A percentile compares a stretch with the other conserved stretches of the same genome.
phyloP scores from a whole-genome alignment of 1,140 invertebrate genomes.

The Anoplophora glabripennis region DNA sequence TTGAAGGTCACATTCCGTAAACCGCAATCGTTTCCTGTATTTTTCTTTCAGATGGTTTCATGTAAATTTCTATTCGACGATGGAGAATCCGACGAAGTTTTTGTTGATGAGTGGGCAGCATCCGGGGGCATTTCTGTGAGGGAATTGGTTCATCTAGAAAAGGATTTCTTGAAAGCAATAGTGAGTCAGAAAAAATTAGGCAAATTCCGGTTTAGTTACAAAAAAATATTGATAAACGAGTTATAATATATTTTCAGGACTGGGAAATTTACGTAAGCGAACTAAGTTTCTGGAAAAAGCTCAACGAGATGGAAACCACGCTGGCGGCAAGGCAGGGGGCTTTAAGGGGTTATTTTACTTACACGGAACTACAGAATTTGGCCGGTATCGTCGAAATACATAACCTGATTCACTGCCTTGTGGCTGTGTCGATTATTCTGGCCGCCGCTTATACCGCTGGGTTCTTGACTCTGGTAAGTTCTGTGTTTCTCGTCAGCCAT shows the following conservation, averaged over 20 bases:
- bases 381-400: slow-evolving; percentile 54
- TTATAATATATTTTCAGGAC: slow-evolving; percentile 57
- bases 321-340: slow-evolving; percentile 70
- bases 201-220: no score
- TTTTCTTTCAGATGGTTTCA: slow-evolving; percentile 81
- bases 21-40: no score
- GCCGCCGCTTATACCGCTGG: slow-evolving; percentile 70
- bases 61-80: slow-evolving; percentile 93
- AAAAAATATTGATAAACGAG: no score
- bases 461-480: slow-evolving; percentile 67
- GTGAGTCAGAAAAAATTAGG: slow-evolving; percentile 60
- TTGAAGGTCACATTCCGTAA: background rate
- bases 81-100: slow-evolving; percentile 85
- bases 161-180: slow-evolving; percentile 85
- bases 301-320: slow-evolving; percentile 65
- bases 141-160: slow-evolving; percentile 80
- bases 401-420: slow-evolving; percentile 55
- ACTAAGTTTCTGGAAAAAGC: slow-evolving; percentile 66
- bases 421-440: slow-evolving; percentile 63
- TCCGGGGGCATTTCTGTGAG: slow-evolving; percentile 71
- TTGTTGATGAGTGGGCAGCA: slow-evolving; percentile 84
- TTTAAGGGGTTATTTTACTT: slow-evolving; percentile 77
- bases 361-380: slow-evolving; percentile 72
- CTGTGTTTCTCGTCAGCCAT: slow-evolving; percentile 62
- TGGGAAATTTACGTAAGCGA: slow-evolving; percentile 78